phyloP scores from a whole-genome alignment of 2,888 invertebrate genomes.

The Acholoe squamosa region DNA sequence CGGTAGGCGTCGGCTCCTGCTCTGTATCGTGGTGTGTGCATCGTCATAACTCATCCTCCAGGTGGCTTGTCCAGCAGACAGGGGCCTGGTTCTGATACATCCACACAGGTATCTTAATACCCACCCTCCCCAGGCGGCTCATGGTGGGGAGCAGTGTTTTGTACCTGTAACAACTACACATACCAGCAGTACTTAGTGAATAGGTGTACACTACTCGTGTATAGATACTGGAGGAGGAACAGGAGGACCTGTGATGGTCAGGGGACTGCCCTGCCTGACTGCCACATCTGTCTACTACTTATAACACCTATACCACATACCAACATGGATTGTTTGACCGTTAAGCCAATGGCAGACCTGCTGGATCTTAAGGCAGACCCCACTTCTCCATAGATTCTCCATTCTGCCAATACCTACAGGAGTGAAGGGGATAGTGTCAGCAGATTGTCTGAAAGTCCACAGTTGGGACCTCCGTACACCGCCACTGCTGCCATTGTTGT shows the following conservation, averaged over 20 bases:
- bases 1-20: too few relatives aligned
- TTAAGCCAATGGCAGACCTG: not conserved
- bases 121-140: not conserved
- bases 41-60: too few relatives aligned
- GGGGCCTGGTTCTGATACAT: too few relatives aligned
- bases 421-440: not conserved
- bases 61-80: too few relatives aligned
- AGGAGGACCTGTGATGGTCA: not conserved
- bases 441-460: not conserved
- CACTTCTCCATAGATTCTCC: not conserved
- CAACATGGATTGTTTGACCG: conserved; percentile 1
- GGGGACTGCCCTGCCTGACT: not conserved
- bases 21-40: too few relatives aligned
- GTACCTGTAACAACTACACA: too few relatives aligned
- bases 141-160: too few relatives aligned
- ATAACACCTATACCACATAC: not conserved
- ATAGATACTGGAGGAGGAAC: not conserved
- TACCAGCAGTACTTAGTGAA: too few relatives aligned
- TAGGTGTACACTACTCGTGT: too few relatives aligned
- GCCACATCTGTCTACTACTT: not conserved
- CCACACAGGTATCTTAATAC: not conserved
- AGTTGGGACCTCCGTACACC: not conserved
- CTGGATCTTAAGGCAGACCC: not conserved
- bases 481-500: conserved; percentile 27
- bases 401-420: not conserved